Conservation (phyloP, 2,888 invertebrate genomes). For the Platycnemis pennipes region DNA sequence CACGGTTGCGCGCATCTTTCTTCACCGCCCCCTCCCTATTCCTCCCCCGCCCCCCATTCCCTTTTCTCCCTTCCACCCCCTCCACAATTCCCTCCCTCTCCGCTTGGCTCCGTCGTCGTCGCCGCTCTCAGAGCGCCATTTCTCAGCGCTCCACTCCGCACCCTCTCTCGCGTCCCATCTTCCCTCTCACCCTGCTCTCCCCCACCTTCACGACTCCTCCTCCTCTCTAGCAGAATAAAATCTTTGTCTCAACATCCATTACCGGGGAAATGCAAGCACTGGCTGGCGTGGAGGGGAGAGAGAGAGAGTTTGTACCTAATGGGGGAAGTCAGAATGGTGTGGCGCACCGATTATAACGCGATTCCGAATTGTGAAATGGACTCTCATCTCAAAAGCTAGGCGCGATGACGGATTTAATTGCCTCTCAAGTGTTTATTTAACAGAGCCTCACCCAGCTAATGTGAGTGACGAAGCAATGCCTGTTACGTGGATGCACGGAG, state of each 20-base stretch:
- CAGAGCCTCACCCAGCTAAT: neutral
- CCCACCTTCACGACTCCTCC: neutral
- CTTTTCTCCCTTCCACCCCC: neutral
- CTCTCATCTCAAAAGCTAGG: neutral
- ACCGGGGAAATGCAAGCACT: neutral
- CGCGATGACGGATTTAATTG: neutral
- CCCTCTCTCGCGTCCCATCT: neutral
- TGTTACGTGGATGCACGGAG: neutral
- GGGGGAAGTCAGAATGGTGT: neutral
- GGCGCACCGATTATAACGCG: neutral
- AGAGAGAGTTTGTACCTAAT: neutral
- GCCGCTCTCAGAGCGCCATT: neutral
- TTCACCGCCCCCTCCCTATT: neutral
- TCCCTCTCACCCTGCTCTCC: neutral
- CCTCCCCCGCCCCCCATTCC: neutral
- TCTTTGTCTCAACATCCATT: neutral
- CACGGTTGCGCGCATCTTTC: constrained; percentile 42
- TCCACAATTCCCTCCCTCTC: neutral
- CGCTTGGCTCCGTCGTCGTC: neutral
- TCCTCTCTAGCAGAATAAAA: neutral
- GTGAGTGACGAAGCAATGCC: neutral
- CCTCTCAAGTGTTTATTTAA: neutral
- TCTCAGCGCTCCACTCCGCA: neutral
- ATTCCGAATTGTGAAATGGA: neutral
- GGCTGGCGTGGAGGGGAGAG: neutral